These are phyloP conservation scores for Solenopsis fugax DNA, from an alignment of 1,140 invertebrate species.

Conservation along the genomic window DNA sequence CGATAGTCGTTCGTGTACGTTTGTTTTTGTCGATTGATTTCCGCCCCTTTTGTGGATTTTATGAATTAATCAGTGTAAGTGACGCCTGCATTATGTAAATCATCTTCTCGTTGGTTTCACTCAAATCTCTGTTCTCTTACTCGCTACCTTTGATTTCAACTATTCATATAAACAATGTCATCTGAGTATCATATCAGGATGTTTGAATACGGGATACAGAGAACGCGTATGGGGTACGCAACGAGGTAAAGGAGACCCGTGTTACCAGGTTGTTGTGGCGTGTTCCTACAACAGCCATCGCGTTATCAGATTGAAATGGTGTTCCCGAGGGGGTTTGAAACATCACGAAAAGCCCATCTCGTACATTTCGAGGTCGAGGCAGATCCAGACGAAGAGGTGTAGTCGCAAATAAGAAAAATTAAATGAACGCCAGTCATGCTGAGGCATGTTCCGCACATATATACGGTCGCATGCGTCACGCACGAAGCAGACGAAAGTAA, in stretches of 20 bases:
- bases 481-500: conserved; percentile 50
- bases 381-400: conserved; percentile 26
- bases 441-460: conserved; percentile 14
- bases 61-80: conserved; percentile 78
- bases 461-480: neutral
- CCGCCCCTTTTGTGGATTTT: conserved; percentile 43
- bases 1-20: conserved; percentile 42
- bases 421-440: conserved; percentile 35
- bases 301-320: conserved; percentile 78
- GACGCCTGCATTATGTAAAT: conserved; percentile 67
- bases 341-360: conserved; percentile 64
- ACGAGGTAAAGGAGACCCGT: conserved; percentile 48
- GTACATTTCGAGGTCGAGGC: conserved; percentile 12
- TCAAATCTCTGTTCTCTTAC: conserved; percentile 16
- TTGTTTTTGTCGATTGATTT: too few relatives aligned
- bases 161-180: conserved; percentile 64
- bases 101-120: conserved; percentile 10
- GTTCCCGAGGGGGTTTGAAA: conserved; percentile 60
- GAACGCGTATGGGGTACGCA: conserved; percentile 48
- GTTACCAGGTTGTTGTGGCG: conserved; percentile 75
- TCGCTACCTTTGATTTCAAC: conserved; percentile 37
- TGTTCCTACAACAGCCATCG: conserved; percentile 74
- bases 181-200: conserved; percentile 58
- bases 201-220: conserved; percentile 62
- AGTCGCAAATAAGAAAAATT: conserved; percentile 64